Conservation (phyloP, 1,140 invertebrate species). For the Mesaphorura yosii region DNA sequence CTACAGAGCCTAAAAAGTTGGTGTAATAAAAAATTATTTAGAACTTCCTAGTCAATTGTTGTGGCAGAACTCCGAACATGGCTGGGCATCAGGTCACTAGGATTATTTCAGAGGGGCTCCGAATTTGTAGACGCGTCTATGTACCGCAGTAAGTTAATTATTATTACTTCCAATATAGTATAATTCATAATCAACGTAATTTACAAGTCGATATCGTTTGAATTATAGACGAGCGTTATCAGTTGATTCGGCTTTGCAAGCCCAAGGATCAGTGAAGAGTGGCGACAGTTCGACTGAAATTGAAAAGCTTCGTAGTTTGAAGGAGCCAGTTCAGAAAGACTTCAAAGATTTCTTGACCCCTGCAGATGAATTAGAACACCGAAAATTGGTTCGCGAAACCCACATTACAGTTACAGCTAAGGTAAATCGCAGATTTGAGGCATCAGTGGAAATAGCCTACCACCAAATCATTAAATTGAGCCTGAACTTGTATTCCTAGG, state of each 20-base stretch:
- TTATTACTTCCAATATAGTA: too few relatives aligned
- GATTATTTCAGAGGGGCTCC: too few relatives aligned
- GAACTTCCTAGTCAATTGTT: too few relatives aligned
- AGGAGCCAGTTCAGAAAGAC: constrained; percentile 1
- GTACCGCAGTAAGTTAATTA: too few relatives aligned
- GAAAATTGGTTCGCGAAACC: neutral
- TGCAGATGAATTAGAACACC: constrained; percentile 13
- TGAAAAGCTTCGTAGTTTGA: constrained; percentile 5
- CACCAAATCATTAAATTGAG: neutral
- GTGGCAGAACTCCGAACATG: too few relatives aligned
- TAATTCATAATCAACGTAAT: too few relatives aligned
- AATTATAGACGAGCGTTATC: neutral
- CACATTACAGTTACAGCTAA: constrained; percentile 8
- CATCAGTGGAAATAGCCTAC: neutral
- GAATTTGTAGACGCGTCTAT: too few relatives aligned
- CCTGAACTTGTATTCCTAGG: constrained; percentile 29
- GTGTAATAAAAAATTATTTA: too few relatives aligned
- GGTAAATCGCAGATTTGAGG: constrained; percentile 1
- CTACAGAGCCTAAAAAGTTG: too few relatives aligned
- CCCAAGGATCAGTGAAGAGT: neutral
- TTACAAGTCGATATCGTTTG: too few relatives aligned
- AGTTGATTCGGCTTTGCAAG: neutral
- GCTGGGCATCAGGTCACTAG: too few relatives aligned
- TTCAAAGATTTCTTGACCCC: constrained; percentile 1
- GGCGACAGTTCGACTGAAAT: neutral